Conservation (phyloP, 2,888 invertebrate species). For the Zelleria hepariella region DNA sequence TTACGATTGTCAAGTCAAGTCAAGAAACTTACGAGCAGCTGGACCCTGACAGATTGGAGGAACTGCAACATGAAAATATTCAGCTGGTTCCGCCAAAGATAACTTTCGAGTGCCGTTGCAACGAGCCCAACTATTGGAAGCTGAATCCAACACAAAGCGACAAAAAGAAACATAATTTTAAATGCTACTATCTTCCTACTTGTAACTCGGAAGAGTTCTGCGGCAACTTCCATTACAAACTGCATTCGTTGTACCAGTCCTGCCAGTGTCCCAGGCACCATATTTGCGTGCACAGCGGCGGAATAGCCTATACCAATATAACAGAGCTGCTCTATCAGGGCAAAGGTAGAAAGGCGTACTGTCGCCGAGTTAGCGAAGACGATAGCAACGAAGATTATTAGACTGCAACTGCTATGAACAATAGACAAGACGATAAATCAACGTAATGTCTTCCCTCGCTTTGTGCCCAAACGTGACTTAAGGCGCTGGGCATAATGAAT, state of each 20-base stretch:
- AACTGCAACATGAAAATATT: slow-evolving; percentile 44
- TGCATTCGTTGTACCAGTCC: slow-evolving; percentile 73
- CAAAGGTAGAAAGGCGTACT: slow-evolving; percentile 69
- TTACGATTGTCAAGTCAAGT: slow-evolving; percentile 46
- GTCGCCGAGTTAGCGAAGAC: slow-evolving; percentile 42
- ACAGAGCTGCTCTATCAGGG: slow-evolving; percentile 73
- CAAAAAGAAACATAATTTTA: slow-evolving; percentile 36
- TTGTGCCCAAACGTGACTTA: no score
- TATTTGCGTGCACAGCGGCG: slow-evolving; percentile 70
- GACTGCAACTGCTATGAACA: no score
- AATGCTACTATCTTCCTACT: slow-evolving; percentile 59
- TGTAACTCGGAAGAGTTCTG: slow-evolving; percentile 73
- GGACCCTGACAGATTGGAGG: slow-evolving; percentile 53
- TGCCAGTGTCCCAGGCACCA: slow-evolving; percentile 75
- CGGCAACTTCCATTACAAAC: slow-evolving; percentile 72
- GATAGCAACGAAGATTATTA: slow-evolving; percentile 43
- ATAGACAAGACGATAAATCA: no score
- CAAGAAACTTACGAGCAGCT: slow-evolving; percentile 34
- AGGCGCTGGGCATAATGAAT: no score
- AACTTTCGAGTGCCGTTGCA: slow-evolving; percentile 63
- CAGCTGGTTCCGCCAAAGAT: slow-evolving; percentile 55
- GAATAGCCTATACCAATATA: slow-evolving; percentile 47
- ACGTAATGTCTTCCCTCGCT: no score
- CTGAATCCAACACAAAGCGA: slow-evolving; percentile 28
- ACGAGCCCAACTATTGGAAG: slow-evolving; percentile 66